A percentile compares a stretch with the other conserved stretches of the same genome.
Conservation (phyloP, 2,888 invertebrate species). For the Pyrgus malvae region DNA sequence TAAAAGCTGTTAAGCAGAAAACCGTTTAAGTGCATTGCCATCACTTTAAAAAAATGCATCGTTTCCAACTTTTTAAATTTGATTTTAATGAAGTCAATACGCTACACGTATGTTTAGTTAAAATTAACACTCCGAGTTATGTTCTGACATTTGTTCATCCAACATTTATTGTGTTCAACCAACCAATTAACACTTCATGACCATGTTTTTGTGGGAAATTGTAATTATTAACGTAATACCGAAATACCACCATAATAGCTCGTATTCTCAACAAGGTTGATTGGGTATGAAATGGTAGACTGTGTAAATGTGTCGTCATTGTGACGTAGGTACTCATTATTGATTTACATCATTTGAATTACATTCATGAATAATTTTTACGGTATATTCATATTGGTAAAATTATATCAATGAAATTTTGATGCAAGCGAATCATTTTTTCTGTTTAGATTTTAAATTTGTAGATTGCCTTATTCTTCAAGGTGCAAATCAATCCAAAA, state of each 20-base stretch:
- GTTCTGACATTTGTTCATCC: neutral
- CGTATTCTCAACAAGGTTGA: neutral
- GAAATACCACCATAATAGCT: neutral
- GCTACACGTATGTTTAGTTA: no score
- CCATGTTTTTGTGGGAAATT: slow-evolving; percentile 1
- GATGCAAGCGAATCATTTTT: no score
- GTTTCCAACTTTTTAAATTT: no score
- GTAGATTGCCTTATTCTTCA: no score
- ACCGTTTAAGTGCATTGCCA: no score
- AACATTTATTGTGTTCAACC: neutral
- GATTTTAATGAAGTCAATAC: no score
- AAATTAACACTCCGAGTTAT: neutral
- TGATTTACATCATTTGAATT: neutral
- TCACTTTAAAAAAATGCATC: no score
- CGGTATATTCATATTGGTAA: neutral
- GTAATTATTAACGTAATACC: slow-evolving; percentile 1
- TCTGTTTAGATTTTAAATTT: no score
- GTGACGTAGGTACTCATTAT: neutral
- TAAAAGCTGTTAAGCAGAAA: no score
- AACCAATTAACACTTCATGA: no score
- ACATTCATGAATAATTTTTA: neutral
- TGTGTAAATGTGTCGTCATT: neutral
- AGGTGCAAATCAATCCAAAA: no score
- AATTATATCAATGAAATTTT: no score
- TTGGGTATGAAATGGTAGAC: neutral